Evolutionary conservation across 1,140 invertebrate species (phyloP).

Genomic region (Saccostrea cuccullata): DNA sequence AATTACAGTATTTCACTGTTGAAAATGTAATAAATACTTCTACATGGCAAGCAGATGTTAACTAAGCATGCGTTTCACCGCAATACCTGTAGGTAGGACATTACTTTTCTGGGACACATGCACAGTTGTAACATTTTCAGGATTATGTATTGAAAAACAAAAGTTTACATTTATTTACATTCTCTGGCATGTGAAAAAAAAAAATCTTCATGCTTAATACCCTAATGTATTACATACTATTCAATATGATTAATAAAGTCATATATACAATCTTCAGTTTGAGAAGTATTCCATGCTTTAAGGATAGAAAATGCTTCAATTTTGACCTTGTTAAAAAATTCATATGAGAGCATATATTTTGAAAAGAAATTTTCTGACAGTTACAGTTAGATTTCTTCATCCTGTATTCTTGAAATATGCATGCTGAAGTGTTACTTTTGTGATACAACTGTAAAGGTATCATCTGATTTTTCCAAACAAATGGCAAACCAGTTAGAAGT

Average conservation of each 20-base stretch:
- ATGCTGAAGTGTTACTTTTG: too few relatives aligned
- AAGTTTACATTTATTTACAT: background rate
- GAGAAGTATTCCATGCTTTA: too few relatives aligned
- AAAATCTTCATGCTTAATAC: background rate
- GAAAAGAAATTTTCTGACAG: too few relatives aligned
- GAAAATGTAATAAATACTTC: background rate
- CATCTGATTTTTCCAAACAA: background rate
- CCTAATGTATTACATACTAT: background rate
- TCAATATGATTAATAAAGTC: background rate
- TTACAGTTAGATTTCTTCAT: too few relatives aligned
- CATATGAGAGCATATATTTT: too few relatives aligned
- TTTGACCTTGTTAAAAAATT: too few relatives aligned
- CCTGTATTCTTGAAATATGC: too few relatives aligned
- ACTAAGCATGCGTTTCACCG: background rate
- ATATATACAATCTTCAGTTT: too few relatives aligned
- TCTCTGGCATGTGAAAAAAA: background rate
- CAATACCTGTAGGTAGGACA: background rate
- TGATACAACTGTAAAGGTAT: too few relatives aligned
- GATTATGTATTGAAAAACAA: too few relatives aligned
- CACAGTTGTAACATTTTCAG: background rate
- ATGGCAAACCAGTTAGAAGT: background rate
- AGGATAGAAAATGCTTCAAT: too few relatives aligned
- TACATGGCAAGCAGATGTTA: background rate
- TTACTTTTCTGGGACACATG: background rate
- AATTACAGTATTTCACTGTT: too few relatives aligned